phyloP scores from a whole-genome alignment of 2,113 vertebrate species.

The Hymenochirus boettgeri region DNA sequence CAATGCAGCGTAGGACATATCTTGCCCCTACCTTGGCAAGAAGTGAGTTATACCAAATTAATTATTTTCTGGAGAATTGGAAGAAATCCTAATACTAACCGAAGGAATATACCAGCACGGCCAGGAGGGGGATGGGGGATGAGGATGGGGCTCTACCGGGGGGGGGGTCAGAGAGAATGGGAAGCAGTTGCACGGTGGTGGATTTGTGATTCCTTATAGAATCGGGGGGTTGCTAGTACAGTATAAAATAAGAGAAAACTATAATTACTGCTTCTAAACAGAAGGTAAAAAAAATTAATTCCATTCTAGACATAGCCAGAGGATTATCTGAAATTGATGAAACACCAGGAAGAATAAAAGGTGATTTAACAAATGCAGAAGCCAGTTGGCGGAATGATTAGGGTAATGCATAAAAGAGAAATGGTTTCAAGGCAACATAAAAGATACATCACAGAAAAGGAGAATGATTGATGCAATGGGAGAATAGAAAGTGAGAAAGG shows the following conservation, averaged over 20 bases:
- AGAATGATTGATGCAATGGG: constrained; percentile 35
- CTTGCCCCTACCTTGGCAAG: too few species aligned
- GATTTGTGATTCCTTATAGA: too few species aligned
- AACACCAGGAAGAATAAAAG: constrained; percentile 34
- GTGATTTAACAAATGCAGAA: constrained; percentile 38
- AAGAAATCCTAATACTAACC: too few species aligned
- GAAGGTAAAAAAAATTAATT: constrained; percentile 29
- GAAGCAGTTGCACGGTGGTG: too few species aligned
- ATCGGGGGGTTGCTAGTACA: too few species aligned
- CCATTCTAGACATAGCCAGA: constrained; percentile 27
- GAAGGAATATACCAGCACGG: too few species aligned
- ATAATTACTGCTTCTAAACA: constrained; percentile 33
- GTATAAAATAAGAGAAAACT: constrained; percentile 15
- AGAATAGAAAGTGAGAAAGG: constrained; percentile 25
- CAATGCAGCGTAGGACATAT: too few species aligned
- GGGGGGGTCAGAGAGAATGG: too few species aligned
- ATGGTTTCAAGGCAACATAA: constrained; percentile 39
- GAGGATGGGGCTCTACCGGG: too few species aligned
- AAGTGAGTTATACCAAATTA: too few species aligned
- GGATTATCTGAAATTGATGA: constrained; percentile 36
- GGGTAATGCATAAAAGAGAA: constrained; percentile 39
- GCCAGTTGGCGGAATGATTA: constrained; percentile 31
- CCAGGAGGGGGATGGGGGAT: too few species aligned
- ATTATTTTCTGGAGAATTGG: too few species aligned
- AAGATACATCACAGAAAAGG: constrained; percentile 39